phyloP scores from a whole-genome alignment of 2,888 invertebrate species.

The Cephus pulcher region DNA sequence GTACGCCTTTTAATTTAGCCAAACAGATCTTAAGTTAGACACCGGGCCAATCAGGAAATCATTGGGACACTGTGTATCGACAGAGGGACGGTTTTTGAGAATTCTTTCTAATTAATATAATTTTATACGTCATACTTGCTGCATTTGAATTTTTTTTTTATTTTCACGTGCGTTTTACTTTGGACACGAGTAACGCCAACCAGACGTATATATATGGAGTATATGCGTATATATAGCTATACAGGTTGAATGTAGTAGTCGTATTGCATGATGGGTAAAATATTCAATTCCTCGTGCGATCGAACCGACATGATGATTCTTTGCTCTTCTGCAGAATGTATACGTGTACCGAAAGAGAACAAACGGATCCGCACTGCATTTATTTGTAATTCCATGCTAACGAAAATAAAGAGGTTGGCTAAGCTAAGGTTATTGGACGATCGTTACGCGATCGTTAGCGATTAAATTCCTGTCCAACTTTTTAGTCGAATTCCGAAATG shows the following conservation, averaged over 20 bases:
- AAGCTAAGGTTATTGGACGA: slow-evolving; percentile 4
- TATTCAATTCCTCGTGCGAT: background rate
- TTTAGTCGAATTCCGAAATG: slow-evolving; percentile 36
- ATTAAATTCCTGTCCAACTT: slow-evolving; percentile 16
- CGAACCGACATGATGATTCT: background rate
- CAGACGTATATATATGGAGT: too few relatives aligned
- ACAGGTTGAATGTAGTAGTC: too few relatives aligned
- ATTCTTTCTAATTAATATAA: background rate
- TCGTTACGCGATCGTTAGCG: slow-evolving; percentile 17
- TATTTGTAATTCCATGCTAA: background rate
- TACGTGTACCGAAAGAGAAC: background rate
- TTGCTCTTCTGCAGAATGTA: background rate
- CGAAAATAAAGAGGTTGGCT: background rate
- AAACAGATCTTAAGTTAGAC: background rate
- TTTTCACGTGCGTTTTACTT: background rate
- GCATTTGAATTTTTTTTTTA: background rate
- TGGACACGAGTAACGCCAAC: background rate
- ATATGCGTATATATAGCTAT: too few relatives aligned
- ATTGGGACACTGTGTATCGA: background rate
- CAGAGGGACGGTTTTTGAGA: background rate
- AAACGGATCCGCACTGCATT: background rate
- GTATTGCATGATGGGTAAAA: background rate
- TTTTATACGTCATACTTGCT: background rate
- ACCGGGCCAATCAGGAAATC: background rate
- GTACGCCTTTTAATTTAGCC: background rate